These are phyloP conservation scores for Sarcophilus harrisii DNA, from an alignment of 2,797 vertebrate genomes.

Conservation along the genomic window DNA sequence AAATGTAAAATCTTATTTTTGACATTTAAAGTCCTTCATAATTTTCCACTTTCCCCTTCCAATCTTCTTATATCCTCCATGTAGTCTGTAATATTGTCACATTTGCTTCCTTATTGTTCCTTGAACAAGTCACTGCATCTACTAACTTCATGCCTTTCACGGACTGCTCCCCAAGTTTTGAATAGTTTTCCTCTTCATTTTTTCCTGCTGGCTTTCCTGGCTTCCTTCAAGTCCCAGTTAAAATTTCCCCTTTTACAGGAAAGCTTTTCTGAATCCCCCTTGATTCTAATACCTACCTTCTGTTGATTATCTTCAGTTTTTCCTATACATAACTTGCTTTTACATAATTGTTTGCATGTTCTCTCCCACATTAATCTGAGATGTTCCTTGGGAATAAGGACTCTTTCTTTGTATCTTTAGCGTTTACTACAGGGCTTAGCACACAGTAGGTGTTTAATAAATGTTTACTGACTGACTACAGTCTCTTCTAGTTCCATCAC, in stretches of 20 bases:
- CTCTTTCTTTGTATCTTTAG: neutral
- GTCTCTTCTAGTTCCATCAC: neutral
- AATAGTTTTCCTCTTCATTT: neutral
- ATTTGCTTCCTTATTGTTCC: neutral
- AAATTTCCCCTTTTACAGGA: neutral
- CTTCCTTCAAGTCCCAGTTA: neutral
- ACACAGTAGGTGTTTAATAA: neutral
- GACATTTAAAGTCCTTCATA: neutral
- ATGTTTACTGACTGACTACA: neutral
- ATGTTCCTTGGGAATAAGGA: neutral
- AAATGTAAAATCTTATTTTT: neutral
- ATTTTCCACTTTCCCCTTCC: neutral
- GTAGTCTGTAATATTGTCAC: neutral
- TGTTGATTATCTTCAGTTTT: neutral
- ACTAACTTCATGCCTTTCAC: neutral
- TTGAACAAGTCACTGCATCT: neutral
- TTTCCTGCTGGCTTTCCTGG: neutral
- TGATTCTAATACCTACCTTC: neutral
- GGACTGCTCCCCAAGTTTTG: neutral
- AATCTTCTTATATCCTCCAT: neutral
- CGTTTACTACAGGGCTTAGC: neutral
- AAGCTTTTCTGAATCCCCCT: neutral
- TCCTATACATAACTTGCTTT: neutral
- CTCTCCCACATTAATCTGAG: neutral
- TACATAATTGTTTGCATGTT: neutral